A percentile compares a stretch with the other conserved stretches of the same genome.
Evolutionary conservation across 2,888 invertebrate species (phyloP).

Genomic region (Tachina fera): DNA sequence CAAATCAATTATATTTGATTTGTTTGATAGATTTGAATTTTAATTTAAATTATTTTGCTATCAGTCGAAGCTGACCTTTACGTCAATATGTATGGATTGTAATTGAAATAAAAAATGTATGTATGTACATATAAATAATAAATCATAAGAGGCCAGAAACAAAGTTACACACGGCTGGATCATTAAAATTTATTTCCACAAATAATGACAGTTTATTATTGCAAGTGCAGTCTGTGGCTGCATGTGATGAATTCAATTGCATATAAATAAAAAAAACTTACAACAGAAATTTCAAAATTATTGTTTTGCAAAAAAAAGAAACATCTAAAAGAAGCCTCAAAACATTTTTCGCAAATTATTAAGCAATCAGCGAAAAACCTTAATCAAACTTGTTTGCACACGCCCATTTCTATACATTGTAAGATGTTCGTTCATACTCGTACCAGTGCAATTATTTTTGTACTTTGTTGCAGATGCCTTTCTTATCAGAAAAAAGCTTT

Average conservation of each 20-base stretch:
- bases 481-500: too few relatives aligned
- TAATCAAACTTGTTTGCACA: too few relatives aligned
- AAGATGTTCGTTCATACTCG: too few relatives aligned
- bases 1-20: constrained; percentile 34
- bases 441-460: too few relatives aligned
- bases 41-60: neutral
- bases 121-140: neutral
- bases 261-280: neutral
- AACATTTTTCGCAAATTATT: too few relatives aligned
- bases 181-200: constrained; percentile 38
- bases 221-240: neutral
- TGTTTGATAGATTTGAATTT: constrained; percentile 3
- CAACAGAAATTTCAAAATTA: neutral
- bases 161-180: constrained; percentile 13
- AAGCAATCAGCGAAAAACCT: too few relatives aligned
- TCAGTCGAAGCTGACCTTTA: constrained; percentile 28
- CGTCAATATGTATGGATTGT: constrained; percentile 13
- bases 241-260: neutral
- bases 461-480: too few relatives aligned
- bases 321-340: too few relatives aligned
- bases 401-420: too few relatives aligned
- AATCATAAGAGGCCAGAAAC: constrained; percentile 4
- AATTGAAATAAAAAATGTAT: too few relatives aligned
- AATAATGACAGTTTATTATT: constrained; percentile 6
- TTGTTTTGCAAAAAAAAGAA: neutral